A percentile compares a stretch with the other conserved stretches of the same genome.
Conservation (phyloP, 2,113 vertebrate genomes). For the Vidua macroura region DNA sequence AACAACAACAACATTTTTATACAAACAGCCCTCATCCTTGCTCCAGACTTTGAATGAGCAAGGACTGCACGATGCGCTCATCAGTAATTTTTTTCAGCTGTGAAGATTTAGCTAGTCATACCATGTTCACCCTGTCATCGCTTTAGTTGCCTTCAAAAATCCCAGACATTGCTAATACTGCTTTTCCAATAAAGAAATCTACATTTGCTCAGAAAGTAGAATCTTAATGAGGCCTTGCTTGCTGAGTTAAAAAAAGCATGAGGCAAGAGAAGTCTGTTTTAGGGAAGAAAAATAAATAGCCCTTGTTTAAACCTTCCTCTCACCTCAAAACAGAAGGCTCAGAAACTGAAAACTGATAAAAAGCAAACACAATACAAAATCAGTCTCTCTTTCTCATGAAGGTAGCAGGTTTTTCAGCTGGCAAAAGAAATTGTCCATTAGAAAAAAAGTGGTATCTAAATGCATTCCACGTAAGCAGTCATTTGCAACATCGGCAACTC, state of each 20-base stretch:
- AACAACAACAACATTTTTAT: not conserved
- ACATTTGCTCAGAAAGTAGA: not conserved
- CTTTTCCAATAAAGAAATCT: not conserved
- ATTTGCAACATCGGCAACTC: not conserved
- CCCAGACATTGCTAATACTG: not conserved
- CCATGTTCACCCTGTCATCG: rapidly evolving
- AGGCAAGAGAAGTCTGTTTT: not conserved
- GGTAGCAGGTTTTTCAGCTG: not conserved
- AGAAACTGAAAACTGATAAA: not conserved
- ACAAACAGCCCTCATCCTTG: not conserved
- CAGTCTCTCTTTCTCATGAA: not conserved
- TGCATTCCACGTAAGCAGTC: rapidly evolving
- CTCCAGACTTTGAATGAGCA: not conserved
- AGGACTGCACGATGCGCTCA: rapidly evolving
- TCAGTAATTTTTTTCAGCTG: not conserved
- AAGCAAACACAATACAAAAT: not conserved
- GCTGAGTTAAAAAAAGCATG: not conserved
- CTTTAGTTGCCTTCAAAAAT: not conserved
- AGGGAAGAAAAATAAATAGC: not conserved
- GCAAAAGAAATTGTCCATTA: not conserved
- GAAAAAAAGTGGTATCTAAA: not conserved
- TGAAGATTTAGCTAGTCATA: not conserved
- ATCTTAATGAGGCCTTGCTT: not conserved
- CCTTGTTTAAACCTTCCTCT: not conserved
- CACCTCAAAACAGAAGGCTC: not conserved